Conservation (phyloP, 2,113 vertebrate genomes). For the Sinocyclocheilus rhinocerous region DNA sequence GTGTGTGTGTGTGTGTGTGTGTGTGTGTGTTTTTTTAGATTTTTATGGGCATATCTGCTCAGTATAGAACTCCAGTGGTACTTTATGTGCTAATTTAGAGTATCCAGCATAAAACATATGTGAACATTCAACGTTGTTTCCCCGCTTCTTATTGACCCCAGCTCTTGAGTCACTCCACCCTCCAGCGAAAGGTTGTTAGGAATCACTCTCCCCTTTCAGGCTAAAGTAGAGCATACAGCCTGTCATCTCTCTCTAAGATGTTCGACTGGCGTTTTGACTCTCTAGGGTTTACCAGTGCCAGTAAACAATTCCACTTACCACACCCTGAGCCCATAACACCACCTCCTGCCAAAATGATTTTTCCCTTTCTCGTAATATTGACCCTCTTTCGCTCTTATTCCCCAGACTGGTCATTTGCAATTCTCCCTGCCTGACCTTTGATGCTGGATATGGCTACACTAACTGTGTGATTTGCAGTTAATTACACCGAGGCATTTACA, state of each 20-base stretch:
- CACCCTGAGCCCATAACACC: not conserved
- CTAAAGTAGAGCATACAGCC: not conserved
- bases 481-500: conserved; percentile 28
- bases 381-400: not conserved
- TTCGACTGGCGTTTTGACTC: conserved; percentile 11
- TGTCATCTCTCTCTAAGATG: not conserved
- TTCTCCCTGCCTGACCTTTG: conserved; percentile 13
- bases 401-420: conserved; percentile 36
- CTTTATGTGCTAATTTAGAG: not conserved
- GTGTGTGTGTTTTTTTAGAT: not conserved
- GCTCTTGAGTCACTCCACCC: not conserved
- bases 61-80: not conserved
- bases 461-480: conserved; percentile 36
- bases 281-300: not conserved
- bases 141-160: not conserved
- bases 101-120: not conserved
- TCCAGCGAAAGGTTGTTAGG: not conserved
- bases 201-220: conserved; percentile 3
- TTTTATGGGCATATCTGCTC: conserved; percentile 2
- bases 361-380: conserved; percentile 10
- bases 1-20: not conserved
- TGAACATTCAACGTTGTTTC: not conserved
- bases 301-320: conserved; percentile 24
- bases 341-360: conserved; percentile 2
- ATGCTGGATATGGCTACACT: conserved; percentile 21